A percentile compares a stretch with the other conserved stretches of the same genome.
Evolutionary conservation across 1,140 invertebrate genomes (phyloP).

Genomic region (Manduca sexta): DNA sequence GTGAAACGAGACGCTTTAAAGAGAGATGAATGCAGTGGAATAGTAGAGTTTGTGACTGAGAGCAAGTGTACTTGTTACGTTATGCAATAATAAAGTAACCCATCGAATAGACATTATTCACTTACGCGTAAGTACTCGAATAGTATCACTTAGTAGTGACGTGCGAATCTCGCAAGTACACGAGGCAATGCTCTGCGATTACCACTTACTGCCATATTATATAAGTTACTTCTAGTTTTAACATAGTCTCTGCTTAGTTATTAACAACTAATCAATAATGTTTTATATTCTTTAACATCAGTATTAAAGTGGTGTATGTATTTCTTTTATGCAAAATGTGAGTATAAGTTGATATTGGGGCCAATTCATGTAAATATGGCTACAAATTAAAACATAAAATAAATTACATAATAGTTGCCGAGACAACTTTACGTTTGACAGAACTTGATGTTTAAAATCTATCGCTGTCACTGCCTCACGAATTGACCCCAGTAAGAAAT

Average conservation of each 20-base stretch:
- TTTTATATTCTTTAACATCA: constrained; percentile 58
- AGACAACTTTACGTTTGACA: no score
- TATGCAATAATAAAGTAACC: constrained; percentile 37
- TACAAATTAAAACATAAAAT: no score
- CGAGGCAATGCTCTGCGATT: constrained; percentile 47
- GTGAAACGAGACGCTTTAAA: constrained; percentile 1
- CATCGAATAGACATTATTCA: constrained; percentile 56
- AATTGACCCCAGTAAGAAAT: constrained; percentile 34
- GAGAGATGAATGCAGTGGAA: constrained; percentile 9
- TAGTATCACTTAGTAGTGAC: constrained; percentile 38
- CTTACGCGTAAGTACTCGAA: constrained; percentile 46
- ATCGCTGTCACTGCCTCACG: constrained; percentile 1
- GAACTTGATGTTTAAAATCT: neutral
- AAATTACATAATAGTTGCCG: no score
- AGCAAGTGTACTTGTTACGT: constrained; percentile 21
- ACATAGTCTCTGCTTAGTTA: constrained; percentile 61
- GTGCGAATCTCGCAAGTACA: constrained; percentile 53
- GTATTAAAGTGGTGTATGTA: constrained; percentile 70
- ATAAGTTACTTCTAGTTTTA: constrained; percentile 58
- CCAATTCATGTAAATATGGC: constrained; percentile 1
- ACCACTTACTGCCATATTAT: constrained; percentile 70
- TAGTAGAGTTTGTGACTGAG: constrained; percentile 13
- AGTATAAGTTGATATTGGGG: constrained; percentile 22
- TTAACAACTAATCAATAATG: constrained; percentile 48
- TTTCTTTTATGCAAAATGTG: constrained; percentile 50